phyloP scores from a whole-genome alignment of 2,113 vertebrate genomes.

The Butorides virescens region DNA sequence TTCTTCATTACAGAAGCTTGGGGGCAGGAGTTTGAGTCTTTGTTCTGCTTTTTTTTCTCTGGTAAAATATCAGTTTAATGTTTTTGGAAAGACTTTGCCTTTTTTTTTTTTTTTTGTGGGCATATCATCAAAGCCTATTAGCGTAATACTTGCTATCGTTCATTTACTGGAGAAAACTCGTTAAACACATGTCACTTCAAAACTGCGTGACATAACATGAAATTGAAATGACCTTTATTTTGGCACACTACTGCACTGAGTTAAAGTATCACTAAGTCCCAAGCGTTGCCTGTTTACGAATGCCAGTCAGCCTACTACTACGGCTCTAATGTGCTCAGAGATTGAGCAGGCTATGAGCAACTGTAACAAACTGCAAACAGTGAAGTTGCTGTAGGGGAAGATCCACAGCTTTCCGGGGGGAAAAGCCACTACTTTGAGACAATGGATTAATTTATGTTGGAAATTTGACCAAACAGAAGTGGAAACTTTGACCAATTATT shows the following conservation, averaged over 20 bases:
- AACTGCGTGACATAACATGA: slow-evolving; percentile 48
- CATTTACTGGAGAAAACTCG: slow-evolving; percentile 57
- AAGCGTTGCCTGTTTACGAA: slow-evolving; percentile 24
- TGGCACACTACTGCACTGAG: slow-evolving; percentile 36
- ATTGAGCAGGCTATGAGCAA: neutral
- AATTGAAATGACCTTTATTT: slow-evolving; percentile 70
- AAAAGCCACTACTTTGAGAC: neutral
- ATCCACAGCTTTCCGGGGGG: neutral
- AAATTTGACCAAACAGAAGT: neutral
- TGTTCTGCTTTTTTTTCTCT: neutral
- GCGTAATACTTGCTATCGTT: slow-evolving; percentile 45
- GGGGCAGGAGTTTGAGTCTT: neutral
- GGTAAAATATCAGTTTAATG: slow-evolving; percentile 26
- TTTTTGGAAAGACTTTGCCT: slow-evolving; percentile 7
- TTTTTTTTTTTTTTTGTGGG: neutral
- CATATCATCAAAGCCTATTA: slow-evolving; percentile 55
- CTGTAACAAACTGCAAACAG: slow-evolving; percentile 5
- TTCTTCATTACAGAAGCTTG: neutral
- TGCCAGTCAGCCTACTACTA: slow-evolving; percentile 17
- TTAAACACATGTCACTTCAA: slow-evolving; percentile 68
- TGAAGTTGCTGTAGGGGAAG: neutral
- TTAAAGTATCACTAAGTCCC: slow-evolving; percentile 29
- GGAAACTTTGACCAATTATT: neutral
- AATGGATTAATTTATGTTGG: neutral
- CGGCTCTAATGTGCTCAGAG: neutral